phyloP scores from a whole-genome alignment of 2,113 vertebrate genomes.

The Tragulus kanchil region DNA sequence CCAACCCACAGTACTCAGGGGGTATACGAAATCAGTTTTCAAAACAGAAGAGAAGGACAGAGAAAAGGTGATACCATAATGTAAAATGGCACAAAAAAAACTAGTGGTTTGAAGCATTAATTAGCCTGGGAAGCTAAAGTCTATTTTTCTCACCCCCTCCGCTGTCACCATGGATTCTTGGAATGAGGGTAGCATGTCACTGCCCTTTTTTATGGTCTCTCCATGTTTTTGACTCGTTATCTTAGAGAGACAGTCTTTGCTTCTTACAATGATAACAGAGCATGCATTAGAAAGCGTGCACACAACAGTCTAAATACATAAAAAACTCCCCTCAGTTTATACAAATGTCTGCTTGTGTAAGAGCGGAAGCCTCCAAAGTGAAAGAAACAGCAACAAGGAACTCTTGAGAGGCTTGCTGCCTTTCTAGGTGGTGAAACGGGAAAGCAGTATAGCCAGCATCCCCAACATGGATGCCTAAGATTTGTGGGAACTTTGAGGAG shows the following conservation, averaged over 20 bases:
- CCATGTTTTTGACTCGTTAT: background rate
- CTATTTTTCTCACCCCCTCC: background rate
- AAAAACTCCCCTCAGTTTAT: background rate
- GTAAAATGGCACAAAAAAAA: background rate
- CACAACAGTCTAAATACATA: background rate
- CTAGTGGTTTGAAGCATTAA: background rate
- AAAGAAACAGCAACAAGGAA: background rate
- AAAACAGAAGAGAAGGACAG: background rate
- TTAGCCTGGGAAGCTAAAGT: background rate
- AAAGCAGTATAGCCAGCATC: background rate
- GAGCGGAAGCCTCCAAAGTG: background rate
- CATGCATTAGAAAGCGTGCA: conserved; percentile 1
- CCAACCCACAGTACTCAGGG: background rate
- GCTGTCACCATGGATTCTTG: background rate
- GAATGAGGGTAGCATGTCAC: background rate
- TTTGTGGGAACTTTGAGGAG: background rate
- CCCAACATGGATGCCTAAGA: background rate
- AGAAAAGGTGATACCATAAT: background rate
- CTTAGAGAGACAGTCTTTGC: background rate
- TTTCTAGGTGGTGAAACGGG: background rate
- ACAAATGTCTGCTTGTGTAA: background rate
- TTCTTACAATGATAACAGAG: background rate
- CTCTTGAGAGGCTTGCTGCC: background rate
- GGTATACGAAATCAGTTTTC: background rate
- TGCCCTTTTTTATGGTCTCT: background rate